Evolutionary conservation across 2,888 invertebrate species (phyloP).

Genomic region (Chrysina gloriosa): DNA sequence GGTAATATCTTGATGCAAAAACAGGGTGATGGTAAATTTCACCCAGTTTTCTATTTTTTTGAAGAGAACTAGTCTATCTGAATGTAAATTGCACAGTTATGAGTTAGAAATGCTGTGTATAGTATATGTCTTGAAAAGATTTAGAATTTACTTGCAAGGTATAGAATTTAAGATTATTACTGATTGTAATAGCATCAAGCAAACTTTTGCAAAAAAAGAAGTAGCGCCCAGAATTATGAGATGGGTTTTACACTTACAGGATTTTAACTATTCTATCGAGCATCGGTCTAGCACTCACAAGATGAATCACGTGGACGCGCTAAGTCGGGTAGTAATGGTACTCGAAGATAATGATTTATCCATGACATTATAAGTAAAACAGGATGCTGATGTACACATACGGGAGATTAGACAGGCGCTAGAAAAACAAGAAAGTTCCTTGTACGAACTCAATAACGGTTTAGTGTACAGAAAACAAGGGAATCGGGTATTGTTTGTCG

Average conservation of each 20-base stretch:
- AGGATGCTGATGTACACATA: not conserved
- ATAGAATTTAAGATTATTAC: slow-evolving; percentile 52
- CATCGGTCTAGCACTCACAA: slow-evolving; percentile 47
- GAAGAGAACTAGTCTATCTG: no score
- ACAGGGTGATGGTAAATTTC: no score
- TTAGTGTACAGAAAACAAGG: no score
- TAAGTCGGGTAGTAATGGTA: slow-evolving; percentile 15
- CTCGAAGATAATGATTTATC: not conserved
- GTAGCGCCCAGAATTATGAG: slow-evolving; percentile 49
- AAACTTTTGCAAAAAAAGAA: slow-evolving; percentile 52
- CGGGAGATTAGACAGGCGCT: not conserved
- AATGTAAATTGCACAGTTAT: no score
- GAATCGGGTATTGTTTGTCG: not conserved
- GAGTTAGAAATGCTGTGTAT: slow-evolving; percentile 40
- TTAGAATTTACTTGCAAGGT: slow-evolving; percentile 51
- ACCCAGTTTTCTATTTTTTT: no score
- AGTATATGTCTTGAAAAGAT: slow-evolving; percentile 50
- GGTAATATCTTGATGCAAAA: no score
- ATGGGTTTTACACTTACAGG: slow-evolving; percentile 55
- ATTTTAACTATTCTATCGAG: slow-evolving; percentile 52
- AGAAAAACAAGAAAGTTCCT: not conserved
- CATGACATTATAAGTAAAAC: not conserved
- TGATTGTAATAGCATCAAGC: slow-evolving; percentile 49
- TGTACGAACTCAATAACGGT: not conserved
- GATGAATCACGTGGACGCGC: slow-evolving; percentile 36